Conservation (phyloP, 2,797 vertebrate genomes). For the Heteromormyrus szaboi region DNA sequence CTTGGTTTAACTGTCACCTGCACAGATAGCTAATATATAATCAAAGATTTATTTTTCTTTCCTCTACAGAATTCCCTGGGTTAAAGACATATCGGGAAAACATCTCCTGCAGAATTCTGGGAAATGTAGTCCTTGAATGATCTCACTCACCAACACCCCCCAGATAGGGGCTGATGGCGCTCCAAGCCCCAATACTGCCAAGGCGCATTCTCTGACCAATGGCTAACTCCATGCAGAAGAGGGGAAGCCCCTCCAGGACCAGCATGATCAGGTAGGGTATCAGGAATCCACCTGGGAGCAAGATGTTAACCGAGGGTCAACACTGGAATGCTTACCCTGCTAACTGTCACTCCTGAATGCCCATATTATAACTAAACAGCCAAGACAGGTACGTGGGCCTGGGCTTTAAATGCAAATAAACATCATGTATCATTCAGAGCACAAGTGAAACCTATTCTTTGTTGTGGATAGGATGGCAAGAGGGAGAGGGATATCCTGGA, state of each 20-base stretch:
- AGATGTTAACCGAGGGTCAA: background rate
- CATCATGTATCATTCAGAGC: background rate
- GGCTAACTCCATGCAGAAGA: constrained; percentile 84
- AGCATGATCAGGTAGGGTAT: constrained; percentile 86
- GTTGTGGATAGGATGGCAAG: background rate
- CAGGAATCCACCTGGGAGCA: constrained; percentile 75
- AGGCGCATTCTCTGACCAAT: constrained; percentile 85
- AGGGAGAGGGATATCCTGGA: background rate
- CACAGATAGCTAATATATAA: background rate
- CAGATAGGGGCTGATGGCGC: constrained; percentile 80
- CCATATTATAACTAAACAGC: background rate
- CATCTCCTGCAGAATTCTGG: background rate
- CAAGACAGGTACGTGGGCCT: background rate
- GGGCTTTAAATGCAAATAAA: background rate
- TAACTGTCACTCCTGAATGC: background rate
- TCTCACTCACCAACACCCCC: constrained; percentile 76
- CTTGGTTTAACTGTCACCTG: background rate
- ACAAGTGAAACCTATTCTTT: background rate
- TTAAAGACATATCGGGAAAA: background rate
- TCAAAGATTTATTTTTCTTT: background rate
- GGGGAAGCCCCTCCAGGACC: constrained; percentile 77
- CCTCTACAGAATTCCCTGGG: background rate
- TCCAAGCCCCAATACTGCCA: constrained; percentile 86
- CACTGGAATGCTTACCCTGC: background rate
- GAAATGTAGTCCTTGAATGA: background rate